Evolutionary conservation across 2,888 invertebrate species (phyloP), one percentile per base, ranked within the genome.

Genomic region (Sinhomidia bicolor): DNA sequence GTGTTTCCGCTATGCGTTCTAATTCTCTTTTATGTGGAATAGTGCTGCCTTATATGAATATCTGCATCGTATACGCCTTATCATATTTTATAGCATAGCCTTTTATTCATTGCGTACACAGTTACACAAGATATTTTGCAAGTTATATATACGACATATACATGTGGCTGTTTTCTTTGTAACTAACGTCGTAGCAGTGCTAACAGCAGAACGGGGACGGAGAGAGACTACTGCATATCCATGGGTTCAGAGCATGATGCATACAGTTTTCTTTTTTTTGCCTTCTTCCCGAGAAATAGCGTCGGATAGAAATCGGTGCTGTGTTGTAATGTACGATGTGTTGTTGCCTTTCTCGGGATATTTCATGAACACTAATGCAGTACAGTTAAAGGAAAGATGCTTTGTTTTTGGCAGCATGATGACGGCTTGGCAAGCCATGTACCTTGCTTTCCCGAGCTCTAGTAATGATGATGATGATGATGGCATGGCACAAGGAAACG

Each of bases 401-500:
- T 47, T 44, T 44, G 71, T 12, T 71, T n/a, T n/a, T n/a, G n/a
- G n/a, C n/a, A n/a, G n/a, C n/a, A n/a, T 71, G 68, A 17, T 26
- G 1, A 36, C 36, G 17, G 44, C 9, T 32, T 10, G n/a, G 65
- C 65, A 41, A n/a, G 44, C 4, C 9, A 68, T 6, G 41, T 9
- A 20, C 32, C 74, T 44, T 74, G 44, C 47, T 14, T 68, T 84
- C 60, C 74, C 84, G 84, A 57, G 54, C 54, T 36, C n/a, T 2
- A n/a, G n/a, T n/a, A n/a, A n/a, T n/a, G n/a, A n/a, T n/a, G n/a
- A n/a, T n/a, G n/a, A n/a, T n/a, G n/a, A n/a, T 60, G 65, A 54
- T 68, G 51, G 71, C 82, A 82, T 17, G 17, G 32, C 80, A 76
- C 47, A 76, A 47, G 29, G 78, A 79, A 44, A 84, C 83, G 84